These are phyloP conservation scores for Zoroaster sp. DNA, from an alignment of 53 echinoderm and acorn worm genomes.

Conservation along the genomic window DNA sequence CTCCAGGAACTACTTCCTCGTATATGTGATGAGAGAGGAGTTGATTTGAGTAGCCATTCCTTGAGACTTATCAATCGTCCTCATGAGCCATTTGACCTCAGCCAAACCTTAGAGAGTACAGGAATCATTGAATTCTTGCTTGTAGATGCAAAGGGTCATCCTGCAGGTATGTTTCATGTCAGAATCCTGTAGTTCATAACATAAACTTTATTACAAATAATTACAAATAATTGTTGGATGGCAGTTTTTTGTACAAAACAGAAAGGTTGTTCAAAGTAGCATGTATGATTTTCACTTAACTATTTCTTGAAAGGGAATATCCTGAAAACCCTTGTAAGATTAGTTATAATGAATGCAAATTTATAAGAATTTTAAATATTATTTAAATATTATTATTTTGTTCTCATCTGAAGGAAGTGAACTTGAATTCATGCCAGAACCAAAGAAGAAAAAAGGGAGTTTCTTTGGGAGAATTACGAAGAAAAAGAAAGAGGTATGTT, in stretches of 20 bases:
- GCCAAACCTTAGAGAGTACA: constrained; percentile 67
- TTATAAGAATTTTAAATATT: too few relatives aligned
- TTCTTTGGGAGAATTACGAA: constrained; percentile 60
- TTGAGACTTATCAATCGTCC: constrained; percentile 71
- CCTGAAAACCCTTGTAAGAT: neutral
- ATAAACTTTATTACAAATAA: too few relatives aligned
- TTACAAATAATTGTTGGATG: too few relatives aligned
- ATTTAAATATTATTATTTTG: neutral
- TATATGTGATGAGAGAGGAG: constrained; percentile 86
- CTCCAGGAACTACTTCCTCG: constrained; percentile 75
- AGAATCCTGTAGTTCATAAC: too few relatives aligned
- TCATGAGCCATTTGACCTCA: constrained; percentile 69
- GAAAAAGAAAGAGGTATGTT: constrained; percentile 75
- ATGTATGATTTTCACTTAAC: too few relatives aligned
- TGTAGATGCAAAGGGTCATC: constrained; percentile 75
- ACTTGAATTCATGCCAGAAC: constrained; percentile 12
- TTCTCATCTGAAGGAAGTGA: constrained; percentile 13
- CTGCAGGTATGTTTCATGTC: constrained; percentile 41
- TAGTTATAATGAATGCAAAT: too few relatives aligned
- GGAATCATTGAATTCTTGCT: constrained; percentile 76
- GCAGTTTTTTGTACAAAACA: too few relatives aligned
- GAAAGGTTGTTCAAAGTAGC: too few relatives aligned
- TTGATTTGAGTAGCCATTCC: constrained; percentile 52
- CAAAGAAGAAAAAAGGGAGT: constrained; percentile 68
- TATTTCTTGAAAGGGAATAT: neutral